These are phyloP conservation scores for Odontomachus brunneus DNA, from an alignment of 1,140 invertebrate genomes.

Conservation along the genomic window DNA sequence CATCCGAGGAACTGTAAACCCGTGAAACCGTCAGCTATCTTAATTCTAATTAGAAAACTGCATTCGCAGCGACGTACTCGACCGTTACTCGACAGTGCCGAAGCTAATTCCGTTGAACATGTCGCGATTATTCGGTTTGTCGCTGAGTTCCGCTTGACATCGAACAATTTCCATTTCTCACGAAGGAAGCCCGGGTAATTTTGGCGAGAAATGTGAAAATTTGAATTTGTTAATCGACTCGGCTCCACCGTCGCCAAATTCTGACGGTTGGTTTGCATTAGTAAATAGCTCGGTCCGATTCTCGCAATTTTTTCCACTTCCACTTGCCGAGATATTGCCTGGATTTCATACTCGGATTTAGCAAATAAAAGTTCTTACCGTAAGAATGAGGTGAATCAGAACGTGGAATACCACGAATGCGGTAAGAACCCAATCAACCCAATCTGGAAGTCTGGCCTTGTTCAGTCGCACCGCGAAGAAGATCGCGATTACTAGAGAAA, in stretches of 20 bases:
- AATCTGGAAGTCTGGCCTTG: slow-evolving; percentile 93
- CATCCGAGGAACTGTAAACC: slow-evolving; percentile 89
- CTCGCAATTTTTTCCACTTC: not conserved
- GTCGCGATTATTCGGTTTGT: no score
- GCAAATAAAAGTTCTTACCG: slow-evolving; percentile 88
- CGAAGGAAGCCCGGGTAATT: not conserved
- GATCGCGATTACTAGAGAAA: slow-evolving; percentile 93
- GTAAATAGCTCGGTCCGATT: slow-evolving; percentile 1
- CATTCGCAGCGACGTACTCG: no score
- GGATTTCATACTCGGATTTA: not conserved
- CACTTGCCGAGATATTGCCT: not conserved
- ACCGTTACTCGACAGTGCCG: no score
- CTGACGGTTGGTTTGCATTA: not conserved
- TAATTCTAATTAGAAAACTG: slow-evolving; percentile 7
- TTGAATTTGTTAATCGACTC: not conserved
- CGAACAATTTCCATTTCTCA: no score
- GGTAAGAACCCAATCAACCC: slow-evolving; percentile 94
- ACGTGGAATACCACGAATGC: slow-evolving; percentile 96
- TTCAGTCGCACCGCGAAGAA: slow-evolving; percentile 95
- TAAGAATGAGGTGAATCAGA: slow-evolving; percentile 94
- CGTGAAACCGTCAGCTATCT: slow-evolving; percentile 9
- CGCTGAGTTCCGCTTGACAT: no score
- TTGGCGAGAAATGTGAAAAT: not conserved
- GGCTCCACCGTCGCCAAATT: not conserved
- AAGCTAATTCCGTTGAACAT: no score